Evolutionary conservation across 1,140 invertebrate species (phyloP).

Genomic region (Nomia melanderi): DNA sequence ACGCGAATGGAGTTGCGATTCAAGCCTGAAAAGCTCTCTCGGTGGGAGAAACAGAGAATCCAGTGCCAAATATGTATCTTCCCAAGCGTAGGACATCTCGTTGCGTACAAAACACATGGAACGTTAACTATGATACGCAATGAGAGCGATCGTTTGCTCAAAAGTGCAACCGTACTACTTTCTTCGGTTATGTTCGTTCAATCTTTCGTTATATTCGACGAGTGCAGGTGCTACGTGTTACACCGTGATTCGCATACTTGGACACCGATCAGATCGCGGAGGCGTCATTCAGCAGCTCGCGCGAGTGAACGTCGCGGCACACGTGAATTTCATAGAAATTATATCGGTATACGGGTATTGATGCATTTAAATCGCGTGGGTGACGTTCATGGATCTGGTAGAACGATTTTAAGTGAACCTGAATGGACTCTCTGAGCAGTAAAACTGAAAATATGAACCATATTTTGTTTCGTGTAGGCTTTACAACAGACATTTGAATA

Average conservation of each 20-base stretch:
- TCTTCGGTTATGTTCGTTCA: slow-evolving; percentile 40
- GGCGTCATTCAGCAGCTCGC: background rate
- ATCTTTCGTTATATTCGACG: slow-evolving; percentile 40
- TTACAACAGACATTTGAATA: too few relatives aligned
- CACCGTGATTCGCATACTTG: slow-evolving; percentile 6
- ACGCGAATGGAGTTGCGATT: slow-evolving; percentile 20
- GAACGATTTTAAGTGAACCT: background rate
- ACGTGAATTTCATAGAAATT: slow-evolving; percentile 39
- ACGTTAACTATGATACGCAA: slow-evolving; percentile 50
- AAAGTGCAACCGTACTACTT: slow-evolving; percentile 66
- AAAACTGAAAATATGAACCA: background rate
- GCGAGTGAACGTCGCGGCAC: slow-evolving; percentile 18
- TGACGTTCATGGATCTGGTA: slow-evolving; percentile 17
- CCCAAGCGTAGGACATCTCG: slow-evolving; percentile 56
- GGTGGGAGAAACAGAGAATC: slow-evolving; percentile 42
- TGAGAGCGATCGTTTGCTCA: slow-evolving; percentile 69
- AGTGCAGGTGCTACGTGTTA: slow-evolving; percentile 25
- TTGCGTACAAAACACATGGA: slow-evolving; percentile 44
- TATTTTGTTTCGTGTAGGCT: background rate
- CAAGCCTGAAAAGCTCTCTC: slow-evolving; percentile 36
- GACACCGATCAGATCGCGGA: background rate
- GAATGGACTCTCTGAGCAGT: background rate
- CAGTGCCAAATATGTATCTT: slow-evolving; percentile 69
- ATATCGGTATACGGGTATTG: slow-evolving; percentile 52
- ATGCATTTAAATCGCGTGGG: slow-evolving; percentile 19